Base-by-base conservation (phyloP, 2,797 vertebrate species). In the Lophura swinhoii region DNA sequence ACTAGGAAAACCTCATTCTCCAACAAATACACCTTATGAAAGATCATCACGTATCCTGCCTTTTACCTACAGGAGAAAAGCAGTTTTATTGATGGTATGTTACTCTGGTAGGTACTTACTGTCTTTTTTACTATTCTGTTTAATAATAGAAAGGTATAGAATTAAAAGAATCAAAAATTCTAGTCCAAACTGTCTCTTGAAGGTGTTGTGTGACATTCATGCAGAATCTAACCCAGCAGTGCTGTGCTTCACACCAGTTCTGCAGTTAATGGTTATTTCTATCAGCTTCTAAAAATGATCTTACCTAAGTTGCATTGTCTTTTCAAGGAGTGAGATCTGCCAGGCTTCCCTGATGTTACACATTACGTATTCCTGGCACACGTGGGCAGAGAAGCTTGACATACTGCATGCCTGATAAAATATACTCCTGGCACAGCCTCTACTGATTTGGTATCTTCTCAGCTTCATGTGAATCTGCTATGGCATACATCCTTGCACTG, bases 251-350 rank as follows among this genome's bases (percentile, higher is more conserved):
- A 10, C 4, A n/a, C 4, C 12, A 77, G n/a, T 7, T 13, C 51
- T 46, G n/a, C 12, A 11, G 35, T 33, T 2, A 1, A 6, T 17
- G 43, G 51, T 71, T 70, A 70, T 67, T 80, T 55, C 49, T 44
- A 63, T 22, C 2, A 29, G 11, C 35, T 66, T 22, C 66, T 21
- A 24, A 72, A 85, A 74, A 22, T 16, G 15, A 4, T 7, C 14
- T 23, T 18, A 18, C 33, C 39, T 8, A 3, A 3, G 3, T 0
- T 63, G 35, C 51, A 43, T 3, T 0, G 14, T 44, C 58, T 44
- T 58, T 28, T 55, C 26, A 12, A 4, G 7, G 53, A 46, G 29
- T 21, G 59, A 72, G n/a, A 14, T 9, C 35, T 56, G 46, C 39
- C 77, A 68, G 35, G 5, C 56, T 79, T 16, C 67, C 44, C 55